Conservation (phyloP, 2,888 invertebrate species). For the Anthophora plumipes region DNA sequence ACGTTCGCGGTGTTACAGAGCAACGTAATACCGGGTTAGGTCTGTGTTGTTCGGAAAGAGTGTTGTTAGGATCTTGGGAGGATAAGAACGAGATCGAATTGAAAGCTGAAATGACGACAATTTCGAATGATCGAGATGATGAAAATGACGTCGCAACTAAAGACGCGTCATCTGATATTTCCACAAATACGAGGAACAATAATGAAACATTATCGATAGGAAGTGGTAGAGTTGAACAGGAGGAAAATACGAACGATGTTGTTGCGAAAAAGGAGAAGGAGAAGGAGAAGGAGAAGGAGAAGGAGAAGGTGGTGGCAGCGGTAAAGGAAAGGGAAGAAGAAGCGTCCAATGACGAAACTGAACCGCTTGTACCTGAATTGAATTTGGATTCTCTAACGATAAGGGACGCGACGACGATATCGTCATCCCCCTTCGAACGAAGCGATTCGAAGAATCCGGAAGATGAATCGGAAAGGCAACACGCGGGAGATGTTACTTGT, state of each 20-base stretch:
- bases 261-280: constrained; percentile 51
- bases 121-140: background rate
- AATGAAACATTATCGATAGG: background rate
- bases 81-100: background rate
- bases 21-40: too few species aligned
- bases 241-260: constrained; percentile 43
- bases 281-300: constrained; percentile 73
- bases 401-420: constrained; percentile 78
- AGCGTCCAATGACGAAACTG: constrained; percentile 63
- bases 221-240: background rate
- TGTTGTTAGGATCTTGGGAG: too few species aligned
- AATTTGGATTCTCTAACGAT: constrained; percentile 77
- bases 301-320: too few species aligned
- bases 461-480: constrained; percentile 32
- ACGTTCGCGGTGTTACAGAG: too few species aligned
- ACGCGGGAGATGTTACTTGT: constrained; percentile 17
- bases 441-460: constrained; percentile 43
- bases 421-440: constrained; percentile 77
- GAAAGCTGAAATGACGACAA: background rate
- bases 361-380: constrained; percentile 79
- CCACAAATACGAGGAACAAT: background rate
- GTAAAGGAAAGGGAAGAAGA: too few species aligned
- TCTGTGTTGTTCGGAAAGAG: too few species aligned
- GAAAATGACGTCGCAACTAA: background rate
- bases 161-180: background rate